Evolutionary conservation across 1,140 invertebrate genomes (phyloP).

Genomic region (Theocolax elegans): DNA sequence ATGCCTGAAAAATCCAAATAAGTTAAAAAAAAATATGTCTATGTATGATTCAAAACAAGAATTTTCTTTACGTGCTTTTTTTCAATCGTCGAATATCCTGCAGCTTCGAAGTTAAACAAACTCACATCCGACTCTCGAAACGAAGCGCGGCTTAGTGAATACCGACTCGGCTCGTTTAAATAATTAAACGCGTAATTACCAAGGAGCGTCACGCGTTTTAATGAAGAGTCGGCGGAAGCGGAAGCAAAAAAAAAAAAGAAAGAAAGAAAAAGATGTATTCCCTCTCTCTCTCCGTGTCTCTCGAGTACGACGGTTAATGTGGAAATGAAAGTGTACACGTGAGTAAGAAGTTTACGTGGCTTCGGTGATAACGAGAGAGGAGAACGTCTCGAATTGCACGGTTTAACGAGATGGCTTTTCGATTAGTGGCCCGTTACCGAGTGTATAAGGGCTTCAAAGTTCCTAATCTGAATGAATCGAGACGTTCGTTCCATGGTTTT

Average conservation of each 20-base stretch:
- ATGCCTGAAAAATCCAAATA: no score
- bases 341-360: constrained; percentile 1
- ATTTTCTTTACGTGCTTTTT: no score
- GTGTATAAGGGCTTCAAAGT: no score
- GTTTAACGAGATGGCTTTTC: constrained; percentile 1
- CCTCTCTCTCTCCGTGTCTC: no score
- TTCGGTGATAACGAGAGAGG: not conserved
- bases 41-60: no score
- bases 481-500: no score
- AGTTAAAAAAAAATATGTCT: no score
- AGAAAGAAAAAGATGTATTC: not conserved
- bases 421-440: constrained; percentile 12
- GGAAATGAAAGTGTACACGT: not conserved
- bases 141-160: constrained; percentile 47
- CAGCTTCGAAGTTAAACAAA: no score
- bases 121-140: no score
- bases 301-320: not conserved
- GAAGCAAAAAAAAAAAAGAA: not conserved
- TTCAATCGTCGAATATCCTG: no score
- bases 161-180: constrained; percentile 57
- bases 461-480: no score
- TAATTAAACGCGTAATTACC: constrained; percentile 63
- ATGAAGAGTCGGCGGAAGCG: constrained; percentile 49
- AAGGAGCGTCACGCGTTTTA: constrained; percentile 52
- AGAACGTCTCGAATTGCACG: no score